Evolutionary conservation across 2,797 vertebrate genomes (phyloP).

Genomic region (Morelia viridis): DNA sequence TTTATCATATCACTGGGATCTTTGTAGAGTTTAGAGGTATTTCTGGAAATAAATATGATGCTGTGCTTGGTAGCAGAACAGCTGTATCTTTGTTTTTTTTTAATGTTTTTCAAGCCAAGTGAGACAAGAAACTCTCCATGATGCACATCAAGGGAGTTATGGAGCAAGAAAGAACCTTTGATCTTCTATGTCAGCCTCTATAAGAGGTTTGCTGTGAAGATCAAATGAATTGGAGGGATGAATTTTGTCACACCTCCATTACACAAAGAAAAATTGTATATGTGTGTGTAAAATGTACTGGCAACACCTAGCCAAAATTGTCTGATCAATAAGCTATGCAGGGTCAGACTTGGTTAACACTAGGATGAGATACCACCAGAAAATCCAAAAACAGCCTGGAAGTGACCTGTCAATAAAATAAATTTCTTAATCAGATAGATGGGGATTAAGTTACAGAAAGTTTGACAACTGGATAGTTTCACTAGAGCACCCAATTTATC

Average conservation of each 20-base stretch:
- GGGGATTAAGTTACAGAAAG: neutral
- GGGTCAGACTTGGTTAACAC: neutral
- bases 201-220: neutral
- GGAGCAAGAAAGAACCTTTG: neutral
- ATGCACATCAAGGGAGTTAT: neutral
- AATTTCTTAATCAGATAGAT: neutral
- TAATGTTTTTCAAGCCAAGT: neutral
- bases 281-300: neutral
- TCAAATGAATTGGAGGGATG: neutral
- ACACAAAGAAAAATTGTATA: neutral
- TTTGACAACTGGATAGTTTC: neutral
- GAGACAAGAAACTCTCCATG: neutral
- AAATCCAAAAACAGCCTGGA: neutral
- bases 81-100: neutral
- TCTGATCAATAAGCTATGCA: neutral
- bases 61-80: neutral
- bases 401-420: neutral
- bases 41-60: neutral
- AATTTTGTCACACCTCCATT: neutral
- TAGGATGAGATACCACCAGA: neutral
- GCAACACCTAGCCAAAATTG: neutral
- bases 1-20: neutral
- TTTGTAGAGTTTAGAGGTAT: neutral
- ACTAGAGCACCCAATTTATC: neutral
- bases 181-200: neutral